Evolutionary conservation across 2,113 vertebrate genomes (phyloP), one percentile per base, ranked within the genome.

Genomic region (Hepsetus odoe): DNA sequence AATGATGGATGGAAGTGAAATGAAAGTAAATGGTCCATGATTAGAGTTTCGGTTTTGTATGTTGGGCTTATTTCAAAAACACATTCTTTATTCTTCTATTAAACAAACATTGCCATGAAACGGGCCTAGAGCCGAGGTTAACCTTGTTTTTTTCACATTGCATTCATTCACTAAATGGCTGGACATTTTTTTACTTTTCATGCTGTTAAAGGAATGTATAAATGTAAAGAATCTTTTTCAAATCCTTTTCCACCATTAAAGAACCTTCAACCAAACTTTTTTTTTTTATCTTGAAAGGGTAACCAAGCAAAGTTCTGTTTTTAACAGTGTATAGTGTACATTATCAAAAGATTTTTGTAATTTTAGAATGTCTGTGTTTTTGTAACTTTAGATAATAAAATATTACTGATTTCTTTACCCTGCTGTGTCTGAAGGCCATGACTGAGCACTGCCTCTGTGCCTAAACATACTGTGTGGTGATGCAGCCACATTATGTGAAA

Each of bases 311-410:
- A 22, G 8, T 9, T 55, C 24, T 24, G 11, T 55, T 55, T 55
- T 24, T 55, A 22, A 55, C n/a, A 55, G 51, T 55, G 28, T 59
- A 59, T 62, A 4, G 6, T 30, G 30, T 22, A 38, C 20, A 38
- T n/a, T 11, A 38, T 65, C 5, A 11, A 4, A 12, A 38, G 2
- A 1, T 38, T 65, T 65, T 38, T 0, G 4, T 38, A 7, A 38
- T 38, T 22, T 38, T 3, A 18, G 11, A 0, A 5, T 65, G n/a
- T 65, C 18, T 65, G 61, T 65, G 59, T 11, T 38, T 65, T 65
- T 65, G 33, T 65, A 65, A 65, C 20, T 65, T 33, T n/a, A 38
- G 18, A 32, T n/a, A 65, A 38, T 65, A 65, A 65, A 65, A 33
- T 38, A 38, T 20, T 64, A 35, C 26, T 38, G 61, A 38, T 22